phyloP scores from a whole-genome alignment of 1,140 invertebrate species.

The Zaprionus tsacasi region DNA sequence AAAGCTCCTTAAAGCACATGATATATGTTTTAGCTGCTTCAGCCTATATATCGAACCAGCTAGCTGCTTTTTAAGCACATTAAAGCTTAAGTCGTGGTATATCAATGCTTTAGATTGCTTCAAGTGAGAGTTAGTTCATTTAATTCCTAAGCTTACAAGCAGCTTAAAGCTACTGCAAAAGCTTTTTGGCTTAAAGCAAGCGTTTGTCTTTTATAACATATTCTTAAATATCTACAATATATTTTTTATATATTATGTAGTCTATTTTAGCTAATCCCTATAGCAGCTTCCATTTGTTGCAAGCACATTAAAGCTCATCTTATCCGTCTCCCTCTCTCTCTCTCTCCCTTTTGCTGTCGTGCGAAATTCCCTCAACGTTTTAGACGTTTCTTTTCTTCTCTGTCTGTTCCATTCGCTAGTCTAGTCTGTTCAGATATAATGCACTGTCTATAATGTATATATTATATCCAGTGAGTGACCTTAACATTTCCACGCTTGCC shows the following conservation, averaged over 20 bases:
- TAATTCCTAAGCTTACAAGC: too few relatives aligned
- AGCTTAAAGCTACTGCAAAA: too few relatives aligned
- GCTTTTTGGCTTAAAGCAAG: neutral
- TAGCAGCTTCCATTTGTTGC: neutral
- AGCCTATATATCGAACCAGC: too few relatives aligned
- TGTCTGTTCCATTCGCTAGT: neutral
- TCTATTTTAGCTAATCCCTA: too few relatives aligned
- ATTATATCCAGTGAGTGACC: neutral
- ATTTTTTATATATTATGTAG: neutral
- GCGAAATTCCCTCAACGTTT: neutral
- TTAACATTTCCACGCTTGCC: slow-evolving; percentile 14
- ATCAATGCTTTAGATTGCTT: too few relatives aligned
- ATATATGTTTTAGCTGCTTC: too few relatives aligned
- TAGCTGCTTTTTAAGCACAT: too few relatives aligned
- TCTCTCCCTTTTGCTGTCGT: neutral
- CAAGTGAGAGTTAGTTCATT: too few relatives aligned
- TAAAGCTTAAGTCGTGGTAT: too few relatives aligned
- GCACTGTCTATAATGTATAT: neutral
- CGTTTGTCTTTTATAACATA: neutral
- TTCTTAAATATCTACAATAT: neutral
- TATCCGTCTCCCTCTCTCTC: neutral
- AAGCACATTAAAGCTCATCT: neutral
- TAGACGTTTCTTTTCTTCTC: neutral
- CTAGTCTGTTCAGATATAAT: neutral
- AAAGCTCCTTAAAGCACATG: too few relatives aligned